Percentiles rank a stretch among this genome's conserved stretches.
These are phyloP conservation scores for Pelvicachromis taeniatus DNA, from an alignment of 2,113 vertebrate genomes.

Conservation along the genomic window DNA sequence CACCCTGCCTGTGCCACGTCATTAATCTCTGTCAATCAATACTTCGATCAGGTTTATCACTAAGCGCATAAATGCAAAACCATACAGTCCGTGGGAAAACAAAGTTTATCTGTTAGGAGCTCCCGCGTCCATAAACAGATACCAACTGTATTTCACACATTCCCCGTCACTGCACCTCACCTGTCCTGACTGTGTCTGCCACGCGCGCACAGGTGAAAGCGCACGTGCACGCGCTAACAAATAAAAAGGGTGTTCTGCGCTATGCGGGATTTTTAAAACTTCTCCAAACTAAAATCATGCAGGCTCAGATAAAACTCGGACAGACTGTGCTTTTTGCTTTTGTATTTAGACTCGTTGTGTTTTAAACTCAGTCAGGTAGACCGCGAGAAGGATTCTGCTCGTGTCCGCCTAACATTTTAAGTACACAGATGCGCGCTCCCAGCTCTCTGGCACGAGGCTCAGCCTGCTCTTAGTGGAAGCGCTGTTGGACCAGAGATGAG, in stretches of 20 bases:
- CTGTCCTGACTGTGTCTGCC: background rate
- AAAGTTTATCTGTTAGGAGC: slow-evolving; percentile 57
- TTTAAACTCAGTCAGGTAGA: background rate
- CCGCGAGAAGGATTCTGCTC: slow-evolving; percentile 12
- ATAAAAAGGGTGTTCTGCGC: background rate
- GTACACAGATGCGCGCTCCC: slow-evolving; percentile 62
- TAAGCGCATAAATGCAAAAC: slow-evolving; percentile 72
- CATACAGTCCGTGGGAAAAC: slow-evolving; percentile 74
- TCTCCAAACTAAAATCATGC: background rate
- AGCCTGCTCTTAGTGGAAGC: slow-evolving; percentile 67
- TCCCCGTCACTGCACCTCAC: background rate
- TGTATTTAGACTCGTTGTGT: background rate
- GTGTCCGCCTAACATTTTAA: slow-evolving; percentile 57
- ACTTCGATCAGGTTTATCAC: slow-evolving; percentile 78
- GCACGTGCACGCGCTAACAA: background rate
- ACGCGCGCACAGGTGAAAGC: background rate
- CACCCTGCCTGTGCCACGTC: slow-evolving; percentile 43
- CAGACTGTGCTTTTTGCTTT: background rate
- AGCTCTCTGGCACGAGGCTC: slow-evolving; percentile 53
- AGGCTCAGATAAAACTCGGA: background rate
- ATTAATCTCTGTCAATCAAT: slow-evolving; percentile 83
- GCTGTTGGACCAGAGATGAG: slow-evolving; percentile 72
- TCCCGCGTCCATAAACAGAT: slow-evolving; percentile 5
- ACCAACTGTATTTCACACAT: background rate
- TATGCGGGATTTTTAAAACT: background rate